Percentiles rank a stretch among this genome's conserved stretches.
phyloP scores from a whole-genome alignment of 2,113 vertebrate species.

The Calcarius ornatus region DNA sequence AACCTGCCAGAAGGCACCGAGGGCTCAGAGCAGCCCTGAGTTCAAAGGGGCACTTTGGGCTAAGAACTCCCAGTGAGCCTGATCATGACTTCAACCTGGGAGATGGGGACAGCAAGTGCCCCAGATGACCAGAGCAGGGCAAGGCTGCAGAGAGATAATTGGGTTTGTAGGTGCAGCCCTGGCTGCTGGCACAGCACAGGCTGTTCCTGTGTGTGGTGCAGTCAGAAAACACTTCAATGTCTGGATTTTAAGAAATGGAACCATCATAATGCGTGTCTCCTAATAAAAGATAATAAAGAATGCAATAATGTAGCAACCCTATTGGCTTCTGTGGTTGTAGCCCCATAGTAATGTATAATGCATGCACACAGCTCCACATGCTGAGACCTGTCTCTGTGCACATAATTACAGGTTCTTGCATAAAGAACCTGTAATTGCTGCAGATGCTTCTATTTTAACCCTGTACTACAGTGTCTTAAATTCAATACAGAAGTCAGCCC shows the following conservation, averaged over 20 bases:
- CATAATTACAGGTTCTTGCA: not conserved
- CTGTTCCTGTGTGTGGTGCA: not conserved
- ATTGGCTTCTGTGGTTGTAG: not conserved
- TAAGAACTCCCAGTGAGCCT: not conserved
- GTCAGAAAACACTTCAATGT: not conserved
- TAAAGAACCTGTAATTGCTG: not conserved
- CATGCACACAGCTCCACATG: not conserved
- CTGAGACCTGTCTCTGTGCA: not conserved
- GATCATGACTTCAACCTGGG: not conserved
- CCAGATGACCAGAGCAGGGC: not conserved
- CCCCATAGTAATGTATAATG: not conserved
- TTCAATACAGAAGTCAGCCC: not conserved
- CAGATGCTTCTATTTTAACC: not conserved
- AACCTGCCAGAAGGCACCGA: not conserved
- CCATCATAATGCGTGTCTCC: not conserved
- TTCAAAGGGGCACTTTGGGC: not conserved
- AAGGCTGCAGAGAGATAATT: not conserved
- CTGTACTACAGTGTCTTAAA: not conserved
- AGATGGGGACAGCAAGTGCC: not conserved
- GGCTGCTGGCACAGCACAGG: rapidly evolving
- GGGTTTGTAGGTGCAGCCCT: not conserved
- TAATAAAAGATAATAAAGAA: not conserved
- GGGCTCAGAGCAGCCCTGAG: not conserved
- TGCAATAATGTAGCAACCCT: not conserved
- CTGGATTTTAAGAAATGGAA: not conserved